Base-by-base conservation (phyloP, 2,888 invertebrate genomes). In the Eupsilia transversa region DNA sequence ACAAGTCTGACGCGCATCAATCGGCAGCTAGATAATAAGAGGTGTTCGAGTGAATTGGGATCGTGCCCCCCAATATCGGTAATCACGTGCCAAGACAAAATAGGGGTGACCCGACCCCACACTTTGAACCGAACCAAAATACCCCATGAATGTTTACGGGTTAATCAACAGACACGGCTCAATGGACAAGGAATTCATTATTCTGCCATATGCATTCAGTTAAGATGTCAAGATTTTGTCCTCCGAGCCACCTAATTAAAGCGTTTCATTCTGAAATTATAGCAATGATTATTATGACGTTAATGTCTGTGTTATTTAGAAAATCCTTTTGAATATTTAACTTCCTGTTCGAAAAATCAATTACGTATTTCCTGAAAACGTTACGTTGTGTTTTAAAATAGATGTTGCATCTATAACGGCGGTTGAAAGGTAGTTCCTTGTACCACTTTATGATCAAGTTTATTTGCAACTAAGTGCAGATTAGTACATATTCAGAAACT, bases 31-130 rank as follows among this genome's bases (percentile, higher is more conserved):
- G 86, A 91, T 91, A 92, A 91, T 93, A 91, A 91, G 90, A 93
- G 91, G 93, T 93, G 93, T 91, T 83, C 74, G 87, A 91, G 86
- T 90, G 92, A 92, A 94, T 94, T 93, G 93, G 94, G 94, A 89
- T 93, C 95, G 89, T 92, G 95, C 93, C 94, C 95, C 81, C 90
- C 92, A 89, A 92, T 93, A 92, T 91, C 90, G 90, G 91, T 95
- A 93, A 95, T 94, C 94, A 93, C 93, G 93, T 94, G 94, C 90
- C 93, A 90, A 91, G 91, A 91, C 90, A 87, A 84, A 89, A 89
- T 87, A 87, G 88, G 93, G 93, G 93, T 91, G 91, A 90, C 86
- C 80, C 90, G 92, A 91, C 93, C 94, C 94, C 92, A 92, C 91
- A 86, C 84, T 86, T 85, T 85, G 85, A 86, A 86, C 85, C 82